Evolutionary conservation across 1,140 invertebrate species (phyloP).

Genomic region (Rhopalosiphum maidis): DNA sequence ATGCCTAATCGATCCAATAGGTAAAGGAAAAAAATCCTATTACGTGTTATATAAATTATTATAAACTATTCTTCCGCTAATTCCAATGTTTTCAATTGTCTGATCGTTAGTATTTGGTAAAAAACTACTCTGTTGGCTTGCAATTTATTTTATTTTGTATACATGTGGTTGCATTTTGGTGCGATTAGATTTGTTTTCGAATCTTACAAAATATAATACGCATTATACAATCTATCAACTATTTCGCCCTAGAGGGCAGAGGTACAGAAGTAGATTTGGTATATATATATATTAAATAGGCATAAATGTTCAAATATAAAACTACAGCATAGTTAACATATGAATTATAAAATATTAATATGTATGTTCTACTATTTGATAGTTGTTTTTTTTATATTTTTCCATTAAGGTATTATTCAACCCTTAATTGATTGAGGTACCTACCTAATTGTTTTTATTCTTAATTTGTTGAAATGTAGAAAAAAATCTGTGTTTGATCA

Average conservation of each 20-base stretch:
- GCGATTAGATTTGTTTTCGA: background rate
- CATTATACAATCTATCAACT: background rate
- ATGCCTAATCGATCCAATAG: background rate
- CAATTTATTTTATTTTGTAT: slow-evolving; percentile 3
- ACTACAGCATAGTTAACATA: background rate
- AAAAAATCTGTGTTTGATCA: background rate
- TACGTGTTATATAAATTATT: background rate
- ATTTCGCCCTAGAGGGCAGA: background rate
- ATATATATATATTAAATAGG: background rate
- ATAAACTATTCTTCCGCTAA: slow-evolving; percentile 32
- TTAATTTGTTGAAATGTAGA: background rate
- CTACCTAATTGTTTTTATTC: background rate
- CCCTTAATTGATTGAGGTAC: background rate
- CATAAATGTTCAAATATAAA: background rate
- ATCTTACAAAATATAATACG: background rate
- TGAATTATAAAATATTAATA: background rate
- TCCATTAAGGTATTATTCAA: background rate
- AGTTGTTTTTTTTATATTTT: background rate
- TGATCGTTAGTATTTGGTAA: background rate
- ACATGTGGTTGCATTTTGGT: background rate
- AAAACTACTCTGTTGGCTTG: background rate
- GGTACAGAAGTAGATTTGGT: background rate
- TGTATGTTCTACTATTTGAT: background rate
- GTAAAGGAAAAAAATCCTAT: background rate
- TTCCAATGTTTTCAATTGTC: background rate